Evolutionary conservation across 2,113 vertebrate genomes (phyloP).

Genomic region (Elephantulus edwardii): DNA sequence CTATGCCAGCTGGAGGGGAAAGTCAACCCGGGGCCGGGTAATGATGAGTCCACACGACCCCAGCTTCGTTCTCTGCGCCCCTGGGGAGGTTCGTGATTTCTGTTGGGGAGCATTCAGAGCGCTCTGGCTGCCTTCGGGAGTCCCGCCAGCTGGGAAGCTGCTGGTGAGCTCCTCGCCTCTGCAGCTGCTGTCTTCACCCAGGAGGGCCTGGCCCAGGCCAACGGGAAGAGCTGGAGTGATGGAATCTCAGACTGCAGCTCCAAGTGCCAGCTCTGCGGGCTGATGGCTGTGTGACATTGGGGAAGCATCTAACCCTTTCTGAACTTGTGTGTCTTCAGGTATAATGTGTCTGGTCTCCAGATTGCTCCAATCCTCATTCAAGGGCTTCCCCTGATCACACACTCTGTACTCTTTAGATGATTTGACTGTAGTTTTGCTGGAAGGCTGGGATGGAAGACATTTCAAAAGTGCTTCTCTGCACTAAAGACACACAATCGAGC

Average conservation of each 20-base stretch:
- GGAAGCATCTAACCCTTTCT: neutral
- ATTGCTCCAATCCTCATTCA: neutral
- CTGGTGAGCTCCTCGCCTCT: neutral
- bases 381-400: neutral
- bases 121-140: neutral
- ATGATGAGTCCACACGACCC: neutral
- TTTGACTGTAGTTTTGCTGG: neutral
- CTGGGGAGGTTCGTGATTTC: neutral
- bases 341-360: neutral
- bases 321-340: neutral
- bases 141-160: neutral
- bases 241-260: neutral
- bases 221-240: neutral
- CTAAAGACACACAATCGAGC: neutral
- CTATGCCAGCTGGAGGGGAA: constrained; percentile 15
- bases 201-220: neutral
- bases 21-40: neutral
- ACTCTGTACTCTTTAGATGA: neutral
- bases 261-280: neutral
- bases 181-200: neutral
- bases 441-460: neutral
- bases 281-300: neutral
- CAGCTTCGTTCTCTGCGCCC: neutral
- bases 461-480: neutral
- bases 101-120: constrained; percentile 15